A percentile compares a stretch with the other conserved stretches of the same genome.
Evolutionary conservation across 2,113 vertebrate species (phyloP).

Genomic region (Halcyon senegalensis): DNA sequence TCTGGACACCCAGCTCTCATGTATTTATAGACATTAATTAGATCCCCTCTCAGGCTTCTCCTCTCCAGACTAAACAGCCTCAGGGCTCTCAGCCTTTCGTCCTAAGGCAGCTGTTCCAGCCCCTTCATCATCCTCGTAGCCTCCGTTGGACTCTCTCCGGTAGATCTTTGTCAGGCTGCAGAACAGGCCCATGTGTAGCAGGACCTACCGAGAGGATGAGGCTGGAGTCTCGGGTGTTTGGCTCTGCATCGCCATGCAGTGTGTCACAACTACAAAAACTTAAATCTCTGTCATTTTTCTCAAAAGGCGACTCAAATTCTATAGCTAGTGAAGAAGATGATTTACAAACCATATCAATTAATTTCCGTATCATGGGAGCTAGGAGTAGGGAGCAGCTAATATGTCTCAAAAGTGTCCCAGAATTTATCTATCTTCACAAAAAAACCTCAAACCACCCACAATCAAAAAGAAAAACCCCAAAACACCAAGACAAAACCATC

Average conservation of each 20-base stretch:
- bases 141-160: too few relatives aligned
- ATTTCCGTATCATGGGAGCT: not conserved
- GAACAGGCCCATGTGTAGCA: not conserved
- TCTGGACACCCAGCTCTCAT: too few relatives aligned
- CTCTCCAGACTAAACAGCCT: too few relatives aligned
- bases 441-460: too few relatives aligned
- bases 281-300: not conserved
- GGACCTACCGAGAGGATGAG: not conserved
- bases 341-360: conserved; percentile 13
- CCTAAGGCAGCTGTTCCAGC: too few relatives aligned
- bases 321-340: not conserved
- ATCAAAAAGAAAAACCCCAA: not conserved
- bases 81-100: too few relatives aligned
- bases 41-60: too few relatives aligned
- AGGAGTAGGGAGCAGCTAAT: not conserved
- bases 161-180: too few relatives aligned
- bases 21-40: too few relatives aligned
- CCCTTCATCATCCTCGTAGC: too few relatives aligned
- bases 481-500: too few relatives aligned
- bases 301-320: not conserved
- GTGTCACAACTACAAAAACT: not conserved
- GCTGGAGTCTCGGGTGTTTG: not conserved
- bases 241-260: not conserved
- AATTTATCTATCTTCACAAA: not conserved
- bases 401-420: not conserved